A percentile compares a stretch with the other conserved stretches of the same genome.
These are phyloP conservation scores for Nothobranchius furzeri DNA, from an alignment of 2,113 vertebrate genomes.

Conservation along the genomic window DNA sequence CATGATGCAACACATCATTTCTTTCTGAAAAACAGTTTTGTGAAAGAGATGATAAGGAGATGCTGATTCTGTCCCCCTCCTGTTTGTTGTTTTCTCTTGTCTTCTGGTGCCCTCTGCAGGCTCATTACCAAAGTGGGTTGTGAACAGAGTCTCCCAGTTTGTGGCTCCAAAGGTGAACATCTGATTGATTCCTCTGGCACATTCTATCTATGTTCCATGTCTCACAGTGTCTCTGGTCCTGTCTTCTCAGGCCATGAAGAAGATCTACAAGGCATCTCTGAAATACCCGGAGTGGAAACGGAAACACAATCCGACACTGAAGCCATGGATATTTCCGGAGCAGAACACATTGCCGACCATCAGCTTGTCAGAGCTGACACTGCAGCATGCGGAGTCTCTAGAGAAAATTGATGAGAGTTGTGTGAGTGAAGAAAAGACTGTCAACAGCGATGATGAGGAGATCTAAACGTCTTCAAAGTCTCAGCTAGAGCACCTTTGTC, in stretches of 20 bases:
- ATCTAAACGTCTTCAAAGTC: slow-evolving; percentile 35
- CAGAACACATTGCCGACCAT: slow-evolving; percentile 82
- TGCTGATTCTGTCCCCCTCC: too few relatives aligned
- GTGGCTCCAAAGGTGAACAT: slow-evolving; percentile 83
- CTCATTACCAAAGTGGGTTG: slow-evolving; percentile 87
- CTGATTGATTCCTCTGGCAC: neutral
- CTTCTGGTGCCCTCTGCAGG: slow-evolving; percentile 66
- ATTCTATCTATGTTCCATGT: neutral
- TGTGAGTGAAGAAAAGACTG: slow-evolving; percentile 76
- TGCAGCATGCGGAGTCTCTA: slow-evolving; percentile 82
- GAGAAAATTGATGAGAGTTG: slow-evolving; percentile 85
- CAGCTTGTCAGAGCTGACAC: slow-evolving; percentile 70
- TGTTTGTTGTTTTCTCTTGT: neutral
- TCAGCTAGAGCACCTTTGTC: neutral
- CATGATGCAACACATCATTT: too few relatives aligned
- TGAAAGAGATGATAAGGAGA: too few relatives aligned
- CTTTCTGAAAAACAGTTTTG: too few relatives aligned
- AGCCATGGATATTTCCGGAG: slow-evolving; percentile 85
- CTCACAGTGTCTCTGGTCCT: neutral
- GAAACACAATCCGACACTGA: slow-evolving; percentile 79
- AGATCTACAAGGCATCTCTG: slow-evolving; percentile 86
- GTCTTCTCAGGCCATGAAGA: slow-evolving; percentile 82
- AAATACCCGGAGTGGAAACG: slow-evolving; percentile 89
- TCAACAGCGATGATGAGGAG: slow-evolving; percentile 82
- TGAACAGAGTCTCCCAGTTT: slow-evolving; percentile 88